phyloP scores from a whole-genome alignment of 2,888 invertebrate genomes.

The Patella pellucida region DNA sequence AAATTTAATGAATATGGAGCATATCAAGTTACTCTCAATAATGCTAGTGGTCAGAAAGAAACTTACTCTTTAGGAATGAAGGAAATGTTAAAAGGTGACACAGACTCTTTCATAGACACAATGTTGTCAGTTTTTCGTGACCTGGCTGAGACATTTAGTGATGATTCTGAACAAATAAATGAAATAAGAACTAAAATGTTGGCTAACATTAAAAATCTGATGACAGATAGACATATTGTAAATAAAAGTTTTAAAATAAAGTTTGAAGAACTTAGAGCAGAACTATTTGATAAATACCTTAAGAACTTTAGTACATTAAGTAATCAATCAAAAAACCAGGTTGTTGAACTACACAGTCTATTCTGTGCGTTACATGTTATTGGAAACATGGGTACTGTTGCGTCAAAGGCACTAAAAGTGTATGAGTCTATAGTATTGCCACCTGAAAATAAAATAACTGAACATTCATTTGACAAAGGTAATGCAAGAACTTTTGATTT shows the following conservation, averaged over 20 bases:
- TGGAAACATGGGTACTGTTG: neutral
- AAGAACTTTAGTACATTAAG: neutral
- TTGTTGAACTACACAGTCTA: slow-evolving; percentile 2
- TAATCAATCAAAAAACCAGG: neutral
- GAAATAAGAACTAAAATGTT: neutral
- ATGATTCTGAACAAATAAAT: neutral
- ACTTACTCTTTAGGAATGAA: neutral
- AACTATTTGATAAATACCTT: neutral
- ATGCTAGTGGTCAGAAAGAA: neutral
- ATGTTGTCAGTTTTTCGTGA: neutral
- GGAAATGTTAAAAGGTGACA: neutral
- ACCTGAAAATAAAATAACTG: neutral
- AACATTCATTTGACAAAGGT: too few relatives aligned
- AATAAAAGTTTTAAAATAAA: too few relatives aligned
- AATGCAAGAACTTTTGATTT: too few relatives aligned
- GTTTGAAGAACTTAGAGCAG: neutral
- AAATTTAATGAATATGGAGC: too few relatives aligned
- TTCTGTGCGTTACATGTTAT: neutral
- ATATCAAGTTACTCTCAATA: neutral
- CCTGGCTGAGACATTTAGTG: neutral
- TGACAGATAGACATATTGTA: neutral
- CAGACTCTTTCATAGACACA: neutral
- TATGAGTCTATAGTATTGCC: neutral
- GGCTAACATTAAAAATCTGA: neutral
- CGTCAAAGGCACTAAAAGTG: neutral